phyloP scores from a whole-genome alignment of 2,888 invertebrate species.

The Nomada ruficornis region DNA sequence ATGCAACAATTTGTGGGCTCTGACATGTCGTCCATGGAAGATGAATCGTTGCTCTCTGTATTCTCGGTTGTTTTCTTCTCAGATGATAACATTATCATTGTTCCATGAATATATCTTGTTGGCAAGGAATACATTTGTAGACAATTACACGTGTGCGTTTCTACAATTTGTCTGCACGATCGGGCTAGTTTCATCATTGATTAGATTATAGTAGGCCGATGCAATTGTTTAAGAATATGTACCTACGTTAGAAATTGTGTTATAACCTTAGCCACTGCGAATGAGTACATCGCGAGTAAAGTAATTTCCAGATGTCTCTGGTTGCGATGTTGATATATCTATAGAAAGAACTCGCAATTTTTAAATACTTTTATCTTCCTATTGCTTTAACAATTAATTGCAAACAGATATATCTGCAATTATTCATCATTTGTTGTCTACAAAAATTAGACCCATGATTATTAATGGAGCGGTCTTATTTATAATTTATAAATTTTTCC shows the following conservation, averaged over 20 bases:
- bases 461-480: background rate
- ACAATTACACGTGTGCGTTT: slow-evolving; percentile 7
- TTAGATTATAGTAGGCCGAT: background rate
- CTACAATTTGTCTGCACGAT: slow-evolving; percentile 3
- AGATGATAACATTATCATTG: slow-evolving; percentile 24
- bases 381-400: no score
- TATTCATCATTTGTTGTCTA: background rate
- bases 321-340: background rate
- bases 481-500: background rate
- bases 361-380: background rate
- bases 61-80: slow-evolving; percentile 29
- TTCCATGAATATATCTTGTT: slow-evolving; percentile 24
- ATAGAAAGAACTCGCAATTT: background rate
- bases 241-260: background rate
- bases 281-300: background rate
- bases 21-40: slow-evolving; percentile 85
- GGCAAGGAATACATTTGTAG: slow-evolving; percentile 8
- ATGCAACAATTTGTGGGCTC: slow-evolving; percentile 95
- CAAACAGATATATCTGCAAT: background rate
- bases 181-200: slow-evolving; percentile 44
- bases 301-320: slow-evolving; percentile 44
- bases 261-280: slow-evolving; percentile 6
- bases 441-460: background rate
- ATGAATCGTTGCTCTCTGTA: slow-evolving; percentile 10
- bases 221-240: background rate